Percentiles rank a stretch among this genome's conserved stretches.
Conservation (phyloP, 2,888 invertebrate species). For the Campopleginae sp. region DNA sequence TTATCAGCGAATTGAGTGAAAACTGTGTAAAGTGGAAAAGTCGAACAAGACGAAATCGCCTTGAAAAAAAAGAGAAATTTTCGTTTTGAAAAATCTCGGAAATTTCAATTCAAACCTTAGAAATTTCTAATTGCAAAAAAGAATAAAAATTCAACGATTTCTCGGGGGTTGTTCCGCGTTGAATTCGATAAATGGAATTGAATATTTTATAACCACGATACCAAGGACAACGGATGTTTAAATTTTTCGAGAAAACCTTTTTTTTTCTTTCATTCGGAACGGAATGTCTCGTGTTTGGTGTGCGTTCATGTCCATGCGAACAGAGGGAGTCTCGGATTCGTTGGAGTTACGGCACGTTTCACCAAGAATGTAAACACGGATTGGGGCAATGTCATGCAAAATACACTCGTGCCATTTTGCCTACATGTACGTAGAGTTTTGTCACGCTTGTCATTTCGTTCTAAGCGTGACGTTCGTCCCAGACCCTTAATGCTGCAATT, state of each 20-base stretch:
- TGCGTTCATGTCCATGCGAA: neutral
- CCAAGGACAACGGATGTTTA: neutral
- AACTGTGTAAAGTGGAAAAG: too few species aligned
- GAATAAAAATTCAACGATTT: too few species aligned
- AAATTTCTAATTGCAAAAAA: too few species aligned
- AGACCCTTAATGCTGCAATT: neutral
- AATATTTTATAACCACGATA: neutral
- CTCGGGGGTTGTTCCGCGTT: too few species aligned
- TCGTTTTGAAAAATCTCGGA: too few species aligned
- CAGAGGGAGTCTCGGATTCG: neutral
- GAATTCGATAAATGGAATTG: neutral
- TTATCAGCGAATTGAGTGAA: too few species aligned
- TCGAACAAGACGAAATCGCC: too few species aligned
- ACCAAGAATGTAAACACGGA: slow-evolving; percentile 32
- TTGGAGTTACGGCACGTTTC: slow-evolving; percentile 8
- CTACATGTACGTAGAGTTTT: neutral
- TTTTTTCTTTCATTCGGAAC: neutral
- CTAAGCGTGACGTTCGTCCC: neutral
- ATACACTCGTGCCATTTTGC: neutral
- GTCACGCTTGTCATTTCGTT: slow-evolving; percentile 21
- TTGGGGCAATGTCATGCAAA: neutral
- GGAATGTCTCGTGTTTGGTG: neutral
- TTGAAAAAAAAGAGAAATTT: too few species aligned
- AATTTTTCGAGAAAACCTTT: neutral
- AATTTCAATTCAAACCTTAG: too few species aligned